Conservation (phyloP, 2,888 invertebrate genomes). For the Eupsilia transversa region DNA sequence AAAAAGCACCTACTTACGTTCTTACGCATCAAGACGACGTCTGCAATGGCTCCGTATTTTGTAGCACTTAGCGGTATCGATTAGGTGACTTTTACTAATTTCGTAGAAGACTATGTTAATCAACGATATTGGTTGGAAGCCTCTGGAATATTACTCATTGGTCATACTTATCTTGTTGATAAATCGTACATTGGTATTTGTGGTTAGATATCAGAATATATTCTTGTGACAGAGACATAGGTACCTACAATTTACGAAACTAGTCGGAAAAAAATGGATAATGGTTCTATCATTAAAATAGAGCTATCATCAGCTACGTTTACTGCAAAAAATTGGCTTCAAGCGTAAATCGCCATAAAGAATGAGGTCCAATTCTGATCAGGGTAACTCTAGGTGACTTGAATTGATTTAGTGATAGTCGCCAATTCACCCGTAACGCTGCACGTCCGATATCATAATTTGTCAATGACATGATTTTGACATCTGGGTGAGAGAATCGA, state of each 20-base stretch:
- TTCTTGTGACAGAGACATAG: constrained; percentile 40
- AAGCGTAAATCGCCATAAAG: neutral
- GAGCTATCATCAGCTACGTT: neutral
- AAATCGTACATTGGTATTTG: constrained; percentile 49
- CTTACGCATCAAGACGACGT: neutral
- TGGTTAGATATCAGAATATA: constrained; percentile 61
- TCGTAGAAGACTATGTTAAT: constrained; percentile 41
- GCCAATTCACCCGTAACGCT: neutral
- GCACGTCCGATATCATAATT: neutral
- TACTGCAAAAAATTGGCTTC: neutral
- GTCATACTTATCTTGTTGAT: constrained; percentile 67
- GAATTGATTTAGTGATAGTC: neutral
- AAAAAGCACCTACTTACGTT: neutral
- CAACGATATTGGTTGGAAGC: constrained; percentile 51
- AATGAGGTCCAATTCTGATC: neutral
- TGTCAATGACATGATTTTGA: neutral
- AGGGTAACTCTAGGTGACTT: neutral
- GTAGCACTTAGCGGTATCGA: neutral
- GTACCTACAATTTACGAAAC: constrained; percentile 21
- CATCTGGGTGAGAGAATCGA: neutral
- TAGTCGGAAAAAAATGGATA: constrained; percentile 25
- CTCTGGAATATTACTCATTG: constrained; percentile 64
- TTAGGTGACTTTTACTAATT: constrained; percentile 24
- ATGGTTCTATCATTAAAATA: neutral
- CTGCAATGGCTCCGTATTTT: neutral